Base-by-base conservation (phyloP, 2,797 vertebrate species). In the Malacoctenus gilli region DNA sequence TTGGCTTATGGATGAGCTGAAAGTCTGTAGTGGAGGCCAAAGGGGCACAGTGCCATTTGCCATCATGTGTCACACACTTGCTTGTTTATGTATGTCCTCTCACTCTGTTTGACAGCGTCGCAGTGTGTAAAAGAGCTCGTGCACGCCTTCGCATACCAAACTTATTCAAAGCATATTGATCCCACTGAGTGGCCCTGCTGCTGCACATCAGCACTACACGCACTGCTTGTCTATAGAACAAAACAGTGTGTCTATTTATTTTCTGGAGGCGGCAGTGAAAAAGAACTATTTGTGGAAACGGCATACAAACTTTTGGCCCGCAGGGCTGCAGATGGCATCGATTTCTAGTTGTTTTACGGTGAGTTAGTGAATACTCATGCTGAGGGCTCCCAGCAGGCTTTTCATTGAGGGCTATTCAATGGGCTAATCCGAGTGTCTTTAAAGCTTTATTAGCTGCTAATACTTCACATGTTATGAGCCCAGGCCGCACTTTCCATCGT, bases 371-470 rank as follows among this genome's bases (percentile, higher is more conserved):
- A 53, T 77, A 64, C 76, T 84, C 53, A 68, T 76, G 68, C 57
- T 15, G 53, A 56, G 59, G 66, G 71, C 63, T 84, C 75, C 79
- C 78, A 69, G 68, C 59, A 73, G 77, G 83, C 75, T 30, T 63
- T 64, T 56, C 53, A 73, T 67, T 77, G 74, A 65, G 66, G n/a
- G 72, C 81, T 82, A 56, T 80, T 76, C 69, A 79, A 74, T 77
- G 56, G 63, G 68, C 76, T 87, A 83, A 89, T 87, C 84, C 72
- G 39, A 51, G 9, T 6, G 65, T 67, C 86, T 85, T 87, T 89
- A 80, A 80, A 87, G 68, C 82, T 91, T 87, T 88, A 89, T 90
- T 88, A 89, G 83, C 85, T 87, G 86, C 78, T 91, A 89, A 91
- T 85, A 74, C 59, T 51, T 87, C 84, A 82, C 75, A 85, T 63